A percentile compares a stretch with the other conserved stretches of the same genome.
phyloP scores from a whole-genome alignment of 2,797 vertebrate genomes.

The Phrynocephalus forsythii region DNA sequence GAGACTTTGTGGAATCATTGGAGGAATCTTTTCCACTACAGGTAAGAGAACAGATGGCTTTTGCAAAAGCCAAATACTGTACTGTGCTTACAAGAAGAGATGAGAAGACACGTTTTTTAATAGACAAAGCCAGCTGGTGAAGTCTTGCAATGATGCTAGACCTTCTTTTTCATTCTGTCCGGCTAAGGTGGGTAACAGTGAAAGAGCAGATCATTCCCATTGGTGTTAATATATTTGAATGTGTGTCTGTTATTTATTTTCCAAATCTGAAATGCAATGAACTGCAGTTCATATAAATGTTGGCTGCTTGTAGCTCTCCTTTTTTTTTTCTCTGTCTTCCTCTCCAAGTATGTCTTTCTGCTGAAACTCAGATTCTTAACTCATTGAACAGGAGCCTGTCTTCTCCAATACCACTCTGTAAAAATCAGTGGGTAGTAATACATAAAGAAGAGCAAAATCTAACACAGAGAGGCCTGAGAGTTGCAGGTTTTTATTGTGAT shows the following conservation, averaged over 20 bases:
- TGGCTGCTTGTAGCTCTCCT: neutral
- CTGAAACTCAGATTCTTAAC: neutral
- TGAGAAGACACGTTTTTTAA: neutral
- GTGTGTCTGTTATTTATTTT: neutral
- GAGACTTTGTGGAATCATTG: conserved; percentile 95
- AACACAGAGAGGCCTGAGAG: neutral
- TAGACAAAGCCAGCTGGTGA: neutral
- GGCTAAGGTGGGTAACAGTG: neutral
- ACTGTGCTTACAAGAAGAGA: neutral
- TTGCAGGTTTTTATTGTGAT: no score
- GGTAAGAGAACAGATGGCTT: conserved; percentile 72
- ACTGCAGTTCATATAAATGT: neutral
- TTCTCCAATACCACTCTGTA: neutral
- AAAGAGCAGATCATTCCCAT: neutral
- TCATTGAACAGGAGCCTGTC: neutral
- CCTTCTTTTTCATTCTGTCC: neutral
- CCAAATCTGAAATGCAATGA: no score
- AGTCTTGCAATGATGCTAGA: neutral
- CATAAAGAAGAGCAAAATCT: neutral
- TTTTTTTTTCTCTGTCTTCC: neutral
- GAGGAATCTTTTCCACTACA: conserved; percentile 98
- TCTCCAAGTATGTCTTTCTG: neutral
- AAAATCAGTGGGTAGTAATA: neutral
- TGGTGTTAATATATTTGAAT: neutral
- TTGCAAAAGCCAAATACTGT: neutral